Percentiles rank a stretch among this genome's conserved stretches.
phyloP scores from a whole-genome alignment of 1,140 invertebrate species.

The Zaprionus gabonicus region DNA sequence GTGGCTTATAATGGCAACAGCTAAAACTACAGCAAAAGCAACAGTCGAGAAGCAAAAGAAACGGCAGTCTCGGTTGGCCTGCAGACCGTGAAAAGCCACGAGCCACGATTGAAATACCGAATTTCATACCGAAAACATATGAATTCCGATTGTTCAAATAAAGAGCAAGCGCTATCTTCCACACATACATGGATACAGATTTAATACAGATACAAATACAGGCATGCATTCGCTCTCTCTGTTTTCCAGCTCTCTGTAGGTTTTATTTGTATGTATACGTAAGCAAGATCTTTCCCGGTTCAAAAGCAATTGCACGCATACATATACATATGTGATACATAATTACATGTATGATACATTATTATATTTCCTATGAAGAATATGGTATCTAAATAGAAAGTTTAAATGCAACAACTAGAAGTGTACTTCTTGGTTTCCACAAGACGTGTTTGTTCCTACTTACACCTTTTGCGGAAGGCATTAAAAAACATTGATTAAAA shows the following conservation, averaged over 20 bases:
- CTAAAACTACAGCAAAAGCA: conserved; percentile 41
- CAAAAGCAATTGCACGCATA: no score
- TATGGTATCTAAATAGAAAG: no score
- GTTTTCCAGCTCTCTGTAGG: background rate
- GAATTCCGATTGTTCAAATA: conserved; percentile 76
- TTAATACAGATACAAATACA: conserved; percentile 1
- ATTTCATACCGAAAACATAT: conserved; percentile 81
- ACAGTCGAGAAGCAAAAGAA: conserved; percentile 74
- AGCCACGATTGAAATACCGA: conserved; percentile 83
- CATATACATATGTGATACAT: no score
- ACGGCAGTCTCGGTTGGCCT: conserved; percentile 80
- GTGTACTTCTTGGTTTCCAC: no score
- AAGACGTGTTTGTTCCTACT: no score
- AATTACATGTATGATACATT: no score
- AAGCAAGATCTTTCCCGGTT: background rate
- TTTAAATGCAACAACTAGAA: no score
- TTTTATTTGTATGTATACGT: background rate
- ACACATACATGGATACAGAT: conserved; percentile 23
- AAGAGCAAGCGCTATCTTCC: conserved; percentile 61
- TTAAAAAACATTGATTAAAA: no score
- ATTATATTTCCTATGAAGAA: no score
- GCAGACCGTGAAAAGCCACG: conserved; percentile 82
- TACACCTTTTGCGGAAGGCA: no score
- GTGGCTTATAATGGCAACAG: conserved; percentile 29
- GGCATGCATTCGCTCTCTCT: background rate